Conservation (phyloP, 1,140 invertebrate species). For the Sarcophaga peregrina region DNA sequence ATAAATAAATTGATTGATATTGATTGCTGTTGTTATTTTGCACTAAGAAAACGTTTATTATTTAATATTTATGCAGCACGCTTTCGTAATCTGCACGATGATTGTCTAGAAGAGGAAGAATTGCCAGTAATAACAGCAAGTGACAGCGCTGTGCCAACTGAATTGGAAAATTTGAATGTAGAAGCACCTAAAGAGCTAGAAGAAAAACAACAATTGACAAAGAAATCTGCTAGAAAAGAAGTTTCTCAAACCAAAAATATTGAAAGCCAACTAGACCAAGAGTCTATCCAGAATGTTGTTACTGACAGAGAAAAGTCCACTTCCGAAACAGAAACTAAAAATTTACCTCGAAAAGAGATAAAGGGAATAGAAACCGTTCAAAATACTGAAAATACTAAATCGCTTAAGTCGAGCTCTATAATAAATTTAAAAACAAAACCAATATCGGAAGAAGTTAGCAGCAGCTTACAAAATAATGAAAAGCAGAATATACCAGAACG, state of each 20-base stretch:
- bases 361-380: no score
- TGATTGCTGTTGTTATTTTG: no score
- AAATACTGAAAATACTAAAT: background rate
- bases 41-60: background rate
- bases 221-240: background rate
- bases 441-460: background rate
- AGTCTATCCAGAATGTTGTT: background rate
- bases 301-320: background rate
- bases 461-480: background rate
- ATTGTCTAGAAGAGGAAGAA: background rate
- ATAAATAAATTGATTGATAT: no score
- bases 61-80: conserved; percentile 17
- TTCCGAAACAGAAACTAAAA: background rate
- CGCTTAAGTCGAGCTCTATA: background rate
- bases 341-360: background rate
- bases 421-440: no score
- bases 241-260: background rate
- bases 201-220: background rate
- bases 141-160: background rate
- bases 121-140: background rate
- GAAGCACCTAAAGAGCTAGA: background rate
- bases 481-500: background rate
- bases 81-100: conserved; percentile 20
- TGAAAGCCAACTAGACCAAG: background rate
- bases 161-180: background rate